phyloP scores from a whole-genome alignment of 2,888 invertebrate genomes.

The Rhagophthalmus giganteus region DNA sequence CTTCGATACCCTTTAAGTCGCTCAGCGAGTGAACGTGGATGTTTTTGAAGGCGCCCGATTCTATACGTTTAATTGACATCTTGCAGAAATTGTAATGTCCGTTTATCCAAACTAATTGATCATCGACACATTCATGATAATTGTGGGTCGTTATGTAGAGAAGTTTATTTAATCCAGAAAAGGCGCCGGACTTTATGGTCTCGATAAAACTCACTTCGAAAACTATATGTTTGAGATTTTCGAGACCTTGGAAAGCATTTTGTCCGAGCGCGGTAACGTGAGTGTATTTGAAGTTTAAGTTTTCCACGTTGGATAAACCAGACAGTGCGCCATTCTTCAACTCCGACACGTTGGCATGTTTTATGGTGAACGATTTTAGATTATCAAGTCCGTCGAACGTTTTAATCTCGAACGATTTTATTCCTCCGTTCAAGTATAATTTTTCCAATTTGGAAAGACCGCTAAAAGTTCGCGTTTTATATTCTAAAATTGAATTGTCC shows the following conservation, averaged over 20 bases:
- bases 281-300: neutral
- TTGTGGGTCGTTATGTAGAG: constrained; percentile 3
- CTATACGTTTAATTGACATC: constrained; percentile 2
- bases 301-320: neutral
- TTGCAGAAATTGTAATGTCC: constrained; percentile 10
- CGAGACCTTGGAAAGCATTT: constrained; percentile 2
- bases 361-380: neutral
- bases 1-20: neutral
- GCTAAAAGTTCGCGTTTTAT: neutral
- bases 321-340: neutral
- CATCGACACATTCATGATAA: neutral
- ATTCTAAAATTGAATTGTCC: constrained; percentile 1
- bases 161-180: constrained; percentile 5
- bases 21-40: neutral
- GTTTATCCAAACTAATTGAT: neutral
- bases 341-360: neutral
- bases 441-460: neutral
- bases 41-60: constrained; percentile 6
- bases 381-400: neutral
- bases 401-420: neutral
- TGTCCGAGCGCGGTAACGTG: neutral
- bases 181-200: constrained; percentile 4
- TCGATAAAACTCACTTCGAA: neutral
- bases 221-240: neutral
- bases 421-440: neutral